phyloP scores from a whole-genome alignment of 2,797 vertebrate genomes.

The Potorous gilbertii region DNA sequence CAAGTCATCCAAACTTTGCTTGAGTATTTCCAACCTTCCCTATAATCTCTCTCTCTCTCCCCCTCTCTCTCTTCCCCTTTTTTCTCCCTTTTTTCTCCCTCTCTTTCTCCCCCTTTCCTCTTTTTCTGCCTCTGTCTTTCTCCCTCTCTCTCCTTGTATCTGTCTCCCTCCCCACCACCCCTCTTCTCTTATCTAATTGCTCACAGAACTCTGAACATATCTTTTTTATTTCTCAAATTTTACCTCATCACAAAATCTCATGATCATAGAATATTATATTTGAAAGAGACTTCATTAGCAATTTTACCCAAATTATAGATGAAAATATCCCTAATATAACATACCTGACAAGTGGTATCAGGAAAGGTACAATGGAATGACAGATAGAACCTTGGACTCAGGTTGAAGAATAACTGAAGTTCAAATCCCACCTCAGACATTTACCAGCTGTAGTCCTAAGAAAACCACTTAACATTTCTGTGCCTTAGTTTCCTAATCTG shows the following conservation, averaged over 20 bases:
- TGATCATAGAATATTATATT: neutral
- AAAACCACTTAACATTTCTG: neutral
- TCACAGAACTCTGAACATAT: neutral
- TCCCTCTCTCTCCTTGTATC: neutral
- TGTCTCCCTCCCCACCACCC: neutral
- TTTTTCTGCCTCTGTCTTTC: no score
- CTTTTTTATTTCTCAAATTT: neutral
- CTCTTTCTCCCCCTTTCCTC: no score
- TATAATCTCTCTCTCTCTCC: neutral
- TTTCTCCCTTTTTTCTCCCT: no score
- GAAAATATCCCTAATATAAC: neutral
- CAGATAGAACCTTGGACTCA: neutral
- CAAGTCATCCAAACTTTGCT: neutral
- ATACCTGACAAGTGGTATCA: neutral
- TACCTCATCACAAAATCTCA: neutral
- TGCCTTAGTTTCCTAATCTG: neutral
- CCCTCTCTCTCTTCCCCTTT: no score
- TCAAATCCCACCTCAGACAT: neutral
- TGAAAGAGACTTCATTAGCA: neutral
- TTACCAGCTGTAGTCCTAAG: neutral
- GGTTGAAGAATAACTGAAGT: neutral
- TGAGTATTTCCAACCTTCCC: neutral
- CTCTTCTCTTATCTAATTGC: neutral
- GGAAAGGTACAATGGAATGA: neutral
- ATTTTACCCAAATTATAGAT: neutral